Evolutionary conservation across 2,797 vertebrate genomes (phyloP).

Genomic region (Rhincodon typus): DNA sequence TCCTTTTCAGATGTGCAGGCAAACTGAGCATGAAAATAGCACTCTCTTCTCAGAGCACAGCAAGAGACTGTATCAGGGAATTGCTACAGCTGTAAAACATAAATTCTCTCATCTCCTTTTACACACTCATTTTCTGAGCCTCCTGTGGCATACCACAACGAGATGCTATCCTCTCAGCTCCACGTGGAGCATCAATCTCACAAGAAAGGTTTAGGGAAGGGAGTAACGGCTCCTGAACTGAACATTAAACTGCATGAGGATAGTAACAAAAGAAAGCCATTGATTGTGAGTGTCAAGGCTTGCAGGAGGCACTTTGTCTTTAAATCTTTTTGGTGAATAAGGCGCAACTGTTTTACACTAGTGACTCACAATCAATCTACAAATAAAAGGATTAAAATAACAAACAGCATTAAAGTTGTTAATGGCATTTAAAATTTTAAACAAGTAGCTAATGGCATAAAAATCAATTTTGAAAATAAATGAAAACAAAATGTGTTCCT

Average conservation of each 20-base stretch:
- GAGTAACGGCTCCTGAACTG: background rate
- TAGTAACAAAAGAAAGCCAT: background rate
- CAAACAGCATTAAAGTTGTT: background rate
- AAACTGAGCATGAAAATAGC: background rate
- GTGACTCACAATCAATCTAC: too few species aligned
- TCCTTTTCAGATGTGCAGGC: background rate
- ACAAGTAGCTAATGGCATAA: background rate
- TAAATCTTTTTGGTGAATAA: background rate
- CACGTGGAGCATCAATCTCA: background rate
- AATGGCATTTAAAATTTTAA: background rate
- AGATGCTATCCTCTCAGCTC: background rate
- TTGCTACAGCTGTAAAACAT: constrained; percentile 1
- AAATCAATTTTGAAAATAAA: background rate
- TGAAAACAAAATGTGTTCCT: background rate
- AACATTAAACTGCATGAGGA: background rate
- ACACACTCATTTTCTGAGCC: background rate
- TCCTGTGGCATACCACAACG: background rate
- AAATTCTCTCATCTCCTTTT: background rate
- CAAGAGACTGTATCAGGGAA: background rate
- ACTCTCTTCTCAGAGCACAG: background rate
- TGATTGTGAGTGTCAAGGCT: background rate
- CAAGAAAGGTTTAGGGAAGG: background rate
- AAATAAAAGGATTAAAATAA: background rate
- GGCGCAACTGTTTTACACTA: background rate
- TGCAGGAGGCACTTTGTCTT: background rate